These are phyloP conservation scores for Oreocharis arfaki DNA, from an alignment of 2,113 vertebrate genomes.

Conservation along the genomic window DNA sequence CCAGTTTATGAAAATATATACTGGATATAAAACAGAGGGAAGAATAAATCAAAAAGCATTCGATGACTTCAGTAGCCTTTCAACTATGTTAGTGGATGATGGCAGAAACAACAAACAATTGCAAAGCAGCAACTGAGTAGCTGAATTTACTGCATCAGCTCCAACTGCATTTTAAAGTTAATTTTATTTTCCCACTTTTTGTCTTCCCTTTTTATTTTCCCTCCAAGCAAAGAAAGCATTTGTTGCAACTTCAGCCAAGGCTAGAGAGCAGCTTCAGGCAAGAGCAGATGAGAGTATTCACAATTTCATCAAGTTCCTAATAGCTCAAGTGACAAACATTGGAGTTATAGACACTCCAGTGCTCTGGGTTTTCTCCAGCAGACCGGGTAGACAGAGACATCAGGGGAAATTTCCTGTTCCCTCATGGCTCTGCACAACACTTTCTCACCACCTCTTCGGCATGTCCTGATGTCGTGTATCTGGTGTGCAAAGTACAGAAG, in stretches of 20 bases:
- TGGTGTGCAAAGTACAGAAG: neutral
- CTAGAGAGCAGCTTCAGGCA: neutral
- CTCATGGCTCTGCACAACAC: neutral
- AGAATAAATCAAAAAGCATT: neutral
- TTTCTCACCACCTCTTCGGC: neutral
- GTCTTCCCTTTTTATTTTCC: neutral
- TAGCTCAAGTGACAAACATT: neutral
- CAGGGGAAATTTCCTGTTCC: neutral
- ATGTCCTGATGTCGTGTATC: neutral
- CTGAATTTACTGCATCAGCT: neutral
- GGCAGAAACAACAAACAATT: neutral
- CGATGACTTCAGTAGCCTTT: neutral
- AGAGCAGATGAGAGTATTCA: neutral
- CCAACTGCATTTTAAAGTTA: neutral
- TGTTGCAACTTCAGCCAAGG: neutral
- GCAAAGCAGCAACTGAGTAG: neutral
- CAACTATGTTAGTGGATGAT: neutral
- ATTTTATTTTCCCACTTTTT: neutral
- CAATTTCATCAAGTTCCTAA: neutral
- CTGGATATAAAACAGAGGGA: neutral
- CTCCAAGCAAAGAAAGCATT: neutral
- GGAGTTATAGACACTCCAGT: neutral
- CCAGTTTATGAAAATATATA: neutral
- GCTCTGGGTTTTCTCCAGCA: neutral
- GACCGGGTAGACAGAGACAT: fast-evolving